Conservation (phyloP, 2,113 vertebrate species). For the Sialia sialis region DNA sequence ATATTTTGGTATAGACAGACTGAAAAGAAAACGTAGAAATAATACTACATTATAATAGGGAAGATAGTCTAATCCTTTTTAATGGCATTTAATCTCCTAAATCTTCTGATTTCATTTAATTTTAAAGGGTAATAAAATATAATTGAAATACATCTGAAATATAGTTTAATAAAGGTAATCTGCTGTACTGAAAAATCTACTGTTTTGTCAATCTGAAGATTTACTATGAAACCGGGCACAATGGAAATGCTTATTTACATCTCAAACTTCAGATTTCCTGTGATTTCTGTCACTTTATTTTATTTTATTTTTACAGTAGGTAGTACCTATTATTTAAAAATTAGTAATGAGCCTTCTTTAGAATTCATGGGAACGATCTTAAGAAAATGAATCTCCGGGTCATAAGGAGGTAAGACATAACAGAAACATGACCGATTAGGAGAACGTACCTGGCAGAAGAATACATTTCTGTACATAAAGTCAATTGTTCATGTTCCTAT, state of each 20-base stretch:
- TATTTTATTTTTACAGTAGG: background rate
- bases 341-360: background rate
- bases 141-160: constrained; percentile 36
- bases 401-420: background rate
- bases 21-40: background rate
- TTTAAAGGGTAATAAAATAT: constrained; percentile 53
- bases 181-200: constrained; percentile 12
- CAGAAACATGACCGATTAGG: background rate
- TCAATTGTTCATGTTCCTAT: constrained; percentile 37
- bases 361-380: background rate
- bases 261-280: background rate
- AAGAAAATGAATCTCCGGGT: constrained; percentile 6
- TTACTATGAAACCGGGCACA: background rate
- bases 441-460: constrained; percentile 4
- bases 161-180: constrained; percentile 37
- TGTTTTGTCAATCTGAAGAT: constrained; percentile 20
- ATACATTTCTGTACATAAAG: background rate
- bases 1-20: background rate
- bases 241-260: background rate
- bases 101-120: constrained; percentile 54
- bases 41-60: background rate
- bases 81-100: constrained; percentile 38
- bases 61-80: background rate
- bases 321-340: background rate
- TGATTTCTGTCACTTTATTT: background rate